phyloP scores from a whole-genome alignment of 2,797 vertebrate species.

The Betta splendens region DNA sequence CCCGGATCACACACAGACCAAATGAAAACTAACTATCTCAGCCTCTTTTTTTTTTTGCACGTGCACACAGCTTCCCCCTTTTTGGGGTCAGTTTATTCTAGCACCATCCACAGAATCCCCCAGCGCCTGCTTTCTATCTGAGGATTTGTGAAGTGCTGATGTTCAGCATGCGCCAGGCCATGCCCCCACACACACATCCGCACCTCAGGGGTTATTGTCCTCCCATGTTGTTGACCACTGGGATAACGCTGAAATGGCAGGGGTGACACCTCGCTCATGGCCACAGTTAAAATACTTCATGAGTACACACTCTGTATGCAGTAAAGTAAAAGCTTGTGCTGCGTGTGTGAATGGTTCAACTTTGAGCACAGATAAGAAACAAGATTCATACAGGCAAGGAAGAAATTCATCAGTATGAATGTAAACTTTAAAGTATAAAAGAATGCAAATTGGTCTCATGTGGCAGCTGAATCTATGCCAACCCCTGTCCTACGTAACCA shows the following conservation, averaged over 20 bases:
- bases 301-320: too few species aligned
- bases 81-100: slow-evolving; percentile 59
- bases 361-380: too few species aligned
- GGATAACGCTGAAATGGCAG: slow-evolving; percentile 69
- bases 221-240: slow-evolving; percentile 64
- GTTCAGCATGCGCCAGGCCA: slow-evolving; percentile 65
- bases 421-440: too few species aligned
- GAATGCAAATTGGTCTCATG: too few species aligned
- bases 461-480: too few species aligned
- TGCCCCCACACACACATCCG: slow-evolving; percentile 21
- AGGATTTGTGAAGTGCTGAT: slow-evolving; percentile 78
- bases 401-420: too few species aligned
- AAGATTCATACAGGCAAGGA: too few species aligned
- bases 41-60: slow-evolving; percentile 36
- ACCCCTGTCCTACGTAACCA: background rate
- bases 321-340: too few species aligned
- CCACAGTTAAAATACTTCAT: too few species aligned
- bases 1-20: slow-evolving; percentile 57
- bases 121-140: slow-evolving; percentile 59
- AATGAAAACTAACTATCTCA: slow-evolving; percentile 62
- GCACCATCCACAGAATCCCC: slow-evolving; percentile 65
- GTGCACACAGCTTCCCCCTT: slow-evolving; percentile 22
- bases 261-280: slow-evolving; percentile 18
- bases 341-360: too few species aligned
- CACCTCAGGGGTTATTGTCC: slow-evolving; percentile 59